Evolutionary conservation across 2,888 invertebrate genomes (phyloP).

Genomic region (Epiblema foenella): DNA sequence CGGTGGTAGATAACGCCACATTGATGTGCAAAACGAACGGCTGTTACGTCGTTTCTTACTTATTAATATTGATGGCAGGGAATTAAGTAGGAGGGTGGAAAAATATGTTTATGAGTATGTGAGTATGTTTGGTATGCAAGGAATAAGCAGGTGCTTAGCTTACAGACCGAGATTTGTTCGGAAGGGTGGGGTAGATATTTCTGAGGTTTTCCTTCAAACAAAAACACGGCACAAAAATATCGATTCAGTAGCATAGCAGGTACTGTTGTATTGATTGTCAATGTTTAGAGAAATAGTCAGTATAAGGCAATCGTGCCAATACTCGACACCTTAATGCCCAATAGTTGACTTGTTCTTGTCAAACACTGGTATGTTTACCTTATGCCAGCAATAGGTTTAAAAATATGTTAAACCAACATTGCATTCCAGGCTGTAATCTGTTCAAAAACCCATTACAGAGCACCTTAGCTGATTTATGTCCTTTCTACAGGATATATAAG

Average conservation of each 20-base stretch:
- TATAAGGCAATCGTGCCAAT: too few species aligned
- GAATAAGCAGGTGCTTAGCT: constrained; percentile 26
- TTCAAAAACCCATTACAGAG: constrained; percentile 40
- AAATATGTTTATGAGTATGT: constrained; percentile 37
- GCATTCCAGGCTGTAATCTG: constrained; percentile 29
- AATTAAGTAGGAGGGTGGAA: constrained; percentile 36
- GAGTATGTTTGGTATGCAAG: constrained; percentile 21
- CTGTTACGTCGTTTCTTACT: neutral
- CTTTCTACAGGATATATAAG: constrained; percentile 36
- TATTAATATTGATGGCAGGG: constrained; percentile 3
- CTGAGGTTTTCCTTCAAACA: neutral
- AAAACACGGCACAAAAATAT: neutral
- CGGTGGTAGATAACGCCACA: neutral
- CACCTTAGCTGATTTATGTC: constrained; percentile 36
- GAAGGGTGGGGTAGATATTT: neutral
- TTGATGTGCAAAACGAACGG: neutral
- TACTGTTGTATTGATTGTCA: neutral
- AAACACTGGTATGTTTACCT: too few species aligned
- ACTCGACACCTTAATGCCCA: too few species aligned
- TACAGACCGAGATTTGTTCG: constrained; percentile 14
- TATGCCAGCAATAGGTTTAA: neutral
- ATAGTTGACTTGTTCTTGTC: too few species aligned
- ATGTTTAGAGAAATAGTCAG: too few species aligned
- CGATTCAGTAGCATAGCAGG: neutral
- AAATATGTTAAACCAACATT: constrained; percentile 21